Percentiles rank a stretch among this genome's conserved stretches.
Evolutionary conservation across 2,113 vertebrate genomes (phyloP).

Genomic region (Caracal caracal): DNA sequence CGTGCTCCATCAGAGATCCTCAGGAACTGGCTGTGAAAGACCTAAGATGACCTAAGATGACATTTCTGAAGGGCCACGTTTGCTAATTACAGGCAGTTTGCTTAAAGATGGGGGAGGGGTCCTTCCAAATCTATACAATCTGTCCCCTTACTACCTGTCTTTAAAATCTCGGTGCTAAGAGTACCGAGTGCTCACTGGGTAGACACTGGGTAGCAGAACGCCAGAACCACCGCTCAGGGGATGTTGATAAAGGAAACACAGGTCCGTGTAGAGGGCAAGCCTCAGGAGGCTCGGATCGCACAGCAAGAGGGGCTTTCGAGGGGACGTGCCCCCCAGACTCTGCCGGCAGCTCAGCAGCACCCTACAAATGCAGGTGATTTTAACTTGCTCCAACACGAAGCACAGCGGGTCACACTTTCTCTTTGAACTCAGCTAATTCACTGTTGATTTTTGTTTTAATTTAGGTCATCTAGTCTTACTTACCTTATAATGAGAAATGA

Average conservation of each 20-base stretch:
- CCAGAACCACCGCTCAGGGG: rapidly evolving
- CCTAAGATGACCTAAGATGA: not conserved
- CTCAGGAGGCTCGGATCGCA: rapidly evolving
- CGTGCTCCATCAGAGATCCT: not conserved
- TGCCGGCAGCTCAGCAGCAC: rapidly evolving
- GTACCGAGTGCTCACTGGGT: rapidly evolving
- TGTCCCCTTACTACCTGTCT: rapidly evolving
- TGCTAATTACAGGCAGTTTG: not conserved
- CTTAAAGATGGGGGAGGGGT: not conserved
- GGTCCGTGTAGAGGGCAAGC: rapidly evolving
- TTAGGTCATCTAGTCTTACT: not conserved
- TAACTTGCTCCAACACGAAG: rapidly evolving
- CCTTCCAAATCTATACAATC: rapidly evolving
- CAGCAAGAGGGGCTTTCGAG: too few relatives aligned
- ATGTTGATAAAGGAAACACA: rapidly evolving
- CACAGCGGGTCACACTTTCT: not conserved
- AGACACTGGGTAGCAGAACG: not conserved
- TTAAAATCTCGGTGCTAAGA: not conserved
- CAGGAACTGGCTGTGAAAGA: not conserved
- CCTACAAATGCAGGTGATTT: rapidly evolving
- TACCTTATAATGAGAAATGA: conserved; percentile 14
- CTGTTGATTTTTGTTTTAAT: conserved; percentile 32
- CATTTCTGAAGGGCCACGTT: not conserved
- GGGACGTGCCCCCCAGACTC: not conserved
- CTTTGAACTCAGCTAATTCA: not conserved